Base-by-base conservation (phyloP, 2,888 invertebrate species). In the Chloromyia formosa region DNA sequence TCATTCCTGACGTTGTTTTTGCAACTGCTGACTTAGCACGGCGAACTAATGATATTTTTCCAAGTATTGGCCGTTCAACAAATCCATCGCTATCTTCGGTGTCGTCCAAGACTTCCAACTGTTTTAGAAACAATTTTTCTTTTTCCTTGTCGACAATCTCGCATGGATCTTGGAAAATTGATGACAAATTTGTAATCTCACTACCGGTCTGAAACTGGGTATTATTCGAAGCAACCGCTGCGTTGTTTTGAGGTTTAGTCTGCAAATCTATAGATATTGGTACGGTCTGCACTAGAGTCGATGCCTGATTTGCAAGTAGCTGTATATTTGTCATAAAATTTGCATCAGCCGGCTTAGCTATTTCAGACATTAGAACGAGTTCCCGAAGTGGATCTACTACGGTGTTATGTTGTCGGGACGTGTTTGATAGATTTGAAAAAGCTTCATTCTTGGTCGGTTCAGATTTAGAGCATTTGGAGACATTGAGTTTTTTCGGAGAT, bases 31-130 rank as follows among this genome's bases (percentile, higher is more conserved):
- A 90, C 73, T 91, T 89, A 0, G 91, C 92, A n/a, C 92, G 84
- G 10, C 90, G 87, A 1, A 90, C 89, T 64, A 92, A 86, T 0
- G 91, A 90, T 0, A 91, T 87, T 73, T 90, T 89, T 0, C 92
- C 92, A 76, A 92, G 83, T 49, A 91, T 84, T n/a, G 90, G 90
- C 0, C 88, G 87, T 74, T 90, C 90, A 88, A 81, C 78, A 79
- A 81, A 81, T 16, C 80, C 80, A 79, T 84, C 84, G 76, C 85
- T 85, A 74, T 85, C 85, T 76, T 86, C 86, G 0, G 85, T 85
- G 64, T 85, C 79, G 14, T 80, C 85, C 1, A 86, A 81, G 1
- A 83, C 85, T 77, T 84, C 83, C 9, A 86, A 79, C 82, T 84
- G 82, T 79, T 82, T 83, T 75, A 84, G 80, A 76, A 86, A 86